Evolutionary conservation across 1,140 invertebrate species (phyloP).

Genomic region (Diploscapter pachys): DNA sequence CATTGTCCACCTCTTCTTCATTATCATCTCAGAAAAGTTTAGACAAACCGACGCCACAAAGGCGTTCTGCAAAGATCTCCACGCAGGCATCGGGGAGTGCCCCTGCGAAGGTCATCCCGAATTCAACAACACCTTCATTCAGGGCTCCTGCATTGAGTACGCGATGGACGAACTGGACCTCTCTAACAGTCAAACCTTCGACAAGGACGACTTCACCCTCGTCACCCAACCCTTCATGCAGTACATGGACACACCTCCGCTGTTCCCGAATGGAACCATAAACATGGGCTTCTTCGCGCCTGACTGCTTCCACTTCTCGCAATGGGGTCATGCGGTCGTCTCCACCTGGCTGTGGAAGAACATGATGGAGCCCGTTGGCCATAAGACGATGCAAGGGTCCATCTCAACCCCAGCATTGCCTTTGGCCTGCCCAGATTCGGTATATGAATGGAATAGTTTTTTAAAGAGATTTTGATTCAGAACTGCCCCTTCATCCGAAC

Average conservation of each 20-base stretch:
- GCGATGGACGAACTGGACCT: background rate
- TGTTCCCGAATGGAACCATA: conserved; percentile 52
- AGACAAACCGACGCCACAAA: background rate
- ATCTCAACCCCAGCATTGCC: conserved; percentile 24
- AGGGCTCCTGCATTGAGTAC: background rate
- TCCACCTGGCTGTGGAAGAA: conserved; percentile 76
- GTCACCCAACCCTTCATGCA: conserved; percentile 57
- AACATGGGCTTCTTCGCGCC: conserved; percentile 68
- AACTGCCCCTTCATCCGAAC: conserved; percentile 38
- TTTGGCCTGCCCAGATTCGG: conserved; percentile 33
- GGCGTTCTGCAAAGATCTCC: background rate
- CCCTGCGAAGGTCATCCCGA: conserved; percentile 42
- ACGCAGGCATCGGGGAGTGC: conserved; percentile 39
- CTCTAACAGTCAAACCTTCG: conserved; percentile 53
- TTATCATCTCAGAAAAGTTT: background rate
- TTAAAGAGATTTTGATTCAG: conserved; percentile 20
- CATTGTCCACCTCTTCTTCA: conserved; percentile 31
- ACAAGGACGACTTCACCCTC: conserved; percentile 61
- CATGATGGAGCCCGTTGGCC: conserved; percentile 68
- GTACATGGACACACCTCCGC: conserved; percentile 27
- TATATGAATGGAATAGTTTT: conserved; percentile 16
- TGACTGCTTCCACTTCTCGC: conserved; percentile 73
- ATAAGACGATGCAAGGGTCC: conserved; percentile 36
- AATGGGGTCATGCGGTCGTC: conserved; percentile 66
- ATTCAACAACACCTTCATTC: conserved; percentile 4